phyloP scores from a whole-genome alignment of 1,140 invertebrate genomes.

The Cydia amplana region DNA sequence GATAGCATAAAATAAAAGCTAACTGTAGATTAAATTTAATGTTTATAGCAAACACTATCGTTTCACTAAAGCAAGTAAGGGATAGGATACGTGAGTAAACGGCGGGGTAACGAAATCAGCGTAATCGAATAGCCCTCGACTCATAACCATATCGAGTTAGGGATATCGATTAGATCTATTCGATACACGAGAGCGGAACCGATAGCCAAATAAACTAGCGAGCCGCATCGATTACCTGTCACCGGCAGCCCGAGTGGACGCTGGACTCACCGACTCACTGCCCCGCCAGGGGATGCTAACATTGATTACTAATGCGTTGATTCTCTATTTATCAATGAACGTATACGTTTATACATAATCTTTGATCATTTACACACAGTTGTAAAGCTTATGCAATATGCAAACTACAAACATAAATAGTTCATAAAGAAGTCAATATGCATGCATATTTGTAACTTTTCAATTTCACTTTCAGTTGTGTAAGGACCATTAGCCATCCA shows the following conservation, averaged over 20 bases:
- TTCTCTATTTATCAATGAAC: conserved; percentile 6
- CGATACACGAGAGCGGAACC: conserved; percentile 70
- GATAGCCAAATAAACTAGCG: conserved; percentile 78
- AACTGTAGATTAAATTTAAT: not conserved
- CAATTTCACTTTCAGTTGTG: not conserved
- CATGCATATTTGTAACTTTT: too few relatives aligned
- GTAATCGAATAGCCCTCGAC: conserved; percentile 53
- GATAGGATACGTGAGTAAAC: conserved; percentile 17
- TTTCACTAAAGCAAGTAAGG: not conserved
- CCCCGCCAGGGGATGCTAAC: conserved; percentile 9
- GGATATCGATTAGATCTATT: conserved; percentile 64
- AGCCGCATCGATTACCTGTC: conserved; percentile 77
- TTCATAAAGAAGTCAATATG: too few relatives aligned
- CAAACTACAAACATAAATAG: too few relatives aligned
- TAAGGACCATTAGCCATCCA: not conserved
- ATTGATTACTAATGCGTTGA: not conserved
- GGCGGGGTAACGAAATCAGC: conserved; percentile 42
- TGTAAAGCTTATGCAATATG: too few relatives aligned
- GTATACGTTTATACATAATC: not conserved
- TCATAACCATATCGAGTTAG: conserved; percentile 50
- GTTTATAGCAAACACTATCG: not conserved
- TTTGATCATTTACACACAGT: not conserved
- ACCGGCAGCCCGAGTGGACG: conserved; percentile 65
- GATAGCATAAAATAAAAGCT: not conserved
- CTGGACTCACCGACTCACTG: conserved; percentile 41